These are phyloP conservation scores for Leptosomus discolor DNA, from an alignment of 2,113 vertebrate species.

Conservation along the genomic window DNA sequence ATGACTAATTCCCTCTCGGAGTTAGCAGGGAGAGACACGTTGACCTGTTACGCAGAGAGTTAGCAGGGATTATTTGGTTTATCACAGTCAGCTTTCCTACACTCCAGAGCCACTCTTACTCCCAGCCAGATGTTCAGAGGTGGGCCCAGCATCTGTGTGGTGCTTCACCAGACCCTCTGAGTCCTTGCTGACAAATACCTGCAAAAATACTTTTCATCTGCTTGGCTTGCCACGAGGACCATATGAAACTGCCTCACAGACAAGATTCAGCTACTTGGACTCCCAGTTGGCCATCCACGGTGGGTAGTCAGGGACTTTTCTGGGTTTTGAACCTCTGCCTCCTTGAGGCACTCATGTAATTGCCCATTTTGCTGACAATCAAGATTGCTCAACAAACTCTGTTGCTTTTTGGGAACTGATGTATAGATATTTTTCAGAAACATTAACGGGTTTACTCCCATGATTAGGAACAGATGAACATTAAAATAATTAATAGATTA, in stretches of 20 bases:
- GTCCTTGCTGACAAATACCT: not conserved
- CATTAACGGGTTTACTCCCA: not conserved
- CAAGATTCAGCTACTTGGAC: not conserved
- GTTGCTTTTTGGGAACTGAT: not conserved
- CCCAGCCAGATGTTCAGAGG: constrained; percentile 15
- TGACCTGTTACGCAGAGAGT: not conserved
- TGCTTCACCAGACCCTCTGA: not conserved
- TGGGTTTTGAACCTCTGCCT: not conserved
- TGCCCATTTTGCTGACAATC: not conserved
- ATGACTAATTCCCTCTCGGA: not conserved
- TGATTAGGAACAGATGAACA: not conserved
- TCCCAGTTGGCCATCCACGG: not conserved
- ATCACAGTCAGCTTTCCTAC: not conserved
- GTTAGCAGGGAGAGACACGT: not conserved
- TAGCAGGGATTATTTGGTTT: constrained; percentile 19
- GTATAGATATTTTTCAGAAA: not conserved
- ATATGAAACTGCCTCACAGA: not conserved
- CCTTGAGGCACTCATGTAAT: not conserved
- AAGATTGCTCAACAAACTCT: not conserved
- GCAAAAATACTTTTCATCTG: not conserved
- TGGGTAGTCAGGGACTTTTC: not conserved
- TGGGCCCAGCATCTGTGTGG: not conserved
- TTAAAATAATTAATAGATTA: not conserved
- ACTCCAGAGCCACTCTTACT: not conserved
- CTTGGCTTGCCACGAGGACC: not conserved